A percentile compares a stretch with the other conserved stretches of the same genome.
Evolutionary conservation across 2,888 invertebrate species (phyloP).

Genomic region (Apamea monoglypha): DNA sequence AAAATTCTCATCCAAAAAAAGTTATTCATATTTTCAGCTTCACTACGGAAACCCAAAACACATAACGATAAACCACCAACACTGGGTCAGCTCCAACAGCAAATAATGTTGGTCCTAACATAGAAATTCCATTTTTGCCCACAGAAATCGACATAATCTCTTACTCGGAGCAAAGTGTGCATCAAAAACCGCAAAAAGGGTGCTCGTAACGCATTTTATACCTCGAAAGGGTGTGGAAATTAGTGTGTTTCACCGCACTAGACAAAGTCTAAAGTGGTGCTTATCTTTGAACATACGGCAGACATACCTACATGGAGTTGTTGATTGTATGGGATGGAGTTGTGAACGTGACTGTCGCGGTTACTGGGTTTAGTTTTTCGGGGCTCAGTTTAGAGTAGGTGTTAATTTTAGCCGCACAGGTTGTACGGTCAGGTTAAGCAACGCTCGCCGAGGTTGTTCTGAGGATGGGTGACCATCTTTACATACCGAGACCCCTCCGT

Average conservation of each 20-base stretch:
- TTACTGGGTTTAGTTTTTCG: background rate
- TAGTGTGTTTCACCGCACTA: constrained; percentile 76
- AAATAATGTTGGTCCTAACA: constrained; percentile 24
- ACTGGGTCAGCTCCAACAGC: constrained; percentile 8
- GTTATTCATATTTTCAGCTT: background rate
- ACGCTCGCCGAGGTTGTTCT: too few relatives aligned
- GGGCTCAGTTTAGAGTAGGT: background rate
- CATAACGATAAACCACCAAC: constrained; percentile 10
- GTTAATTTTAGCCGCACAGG: constrained; percentile 25
- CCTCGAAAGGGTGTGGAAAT: constrained; percentile 75
- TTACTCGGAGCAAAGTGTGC: constrained; percentile 46
- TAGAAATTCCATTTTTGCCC: constrained; percentile 32
- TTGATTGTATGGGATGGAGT: constrained; percentile 55
- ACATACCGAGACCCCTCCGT: too few relatives aligned
- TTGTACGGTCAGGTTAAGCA: too few relatives aligned
- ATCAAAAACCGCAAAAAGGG: constrained; percentile 62
- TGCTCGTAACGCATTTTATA: constrained; percentile 65
- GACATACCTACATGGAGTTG: constrained; percentile 52
- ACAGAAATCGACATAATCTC: constrained; percentile 54
- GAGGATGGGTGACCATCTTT: too few relatives aligned
- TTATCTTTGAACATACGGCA: constrained; percentile 69
- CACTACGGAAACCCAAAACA: background rate
- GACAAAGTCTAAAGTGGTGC: constrained; percentile 76
- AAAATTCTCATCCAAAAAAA: too few relatives aligned
- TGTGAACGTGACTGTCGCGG: constrained; percentile 34